These are phyloP conservation scores for Geotrypetes seraphini DNA, from an alignment of 2,797 vertebrate species.

Conservation along the genomic window DNA sequence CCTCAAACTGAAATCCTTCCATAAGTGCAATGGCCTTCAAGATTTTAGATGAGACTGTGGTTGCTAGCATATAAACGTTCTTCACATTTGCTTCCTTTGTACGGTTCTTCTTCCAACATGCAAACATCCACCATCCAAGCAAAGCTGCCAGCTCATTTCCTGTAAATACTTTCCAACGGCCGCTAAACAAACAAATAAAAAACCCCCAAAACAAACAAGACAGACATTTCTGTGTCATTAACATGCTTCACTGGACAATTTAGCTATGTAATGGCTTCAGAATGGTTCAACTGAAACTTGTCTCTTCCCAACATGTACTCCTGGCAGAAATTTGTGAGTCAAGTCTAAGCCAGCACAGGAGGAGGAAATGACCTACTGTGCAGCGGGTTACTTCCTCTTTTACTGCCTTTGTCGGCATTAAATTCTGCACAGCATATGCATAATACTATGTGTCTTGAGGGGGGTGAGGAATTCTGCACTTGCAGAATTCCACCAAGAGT, in stretches of 20 bases:
- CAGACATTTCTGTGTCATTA: not conserved
- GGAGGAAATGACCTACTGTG: too few species aligned
- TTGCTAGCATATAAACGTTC: slow-evolving; percentile 80
- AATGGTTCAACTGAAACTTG: too few species aligned
- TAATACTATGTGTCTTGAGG: too few species aligned
- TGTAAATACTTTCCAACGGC: slow-evolving; percentile 82
- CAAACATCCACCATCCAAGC: slow-evolving; percentile 94
- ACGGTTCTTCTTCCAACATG: slow-evolving; percentile 67
- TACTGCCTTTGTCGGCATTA: too few species aligned
- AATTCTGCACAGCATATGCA: too few species aligned
- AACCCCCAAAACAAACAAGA: too few species aligned
- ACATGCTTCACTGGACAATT: not conserved
- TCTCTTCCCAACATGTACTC: too few species aligned
- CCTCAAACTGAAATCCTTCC: slow-evolving; percentile 88
- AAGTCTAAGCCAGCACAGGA: too few species aligned
- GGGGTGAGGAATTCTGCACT: too few species aligned
- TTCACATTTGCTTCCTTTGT: slow-evolving; percentile 43
- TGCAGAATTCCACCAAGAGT: too few species aligned
- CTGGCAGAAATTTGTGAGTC: too few species aligned
- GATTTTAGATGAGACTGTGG: slow-evolving; percentile 88
- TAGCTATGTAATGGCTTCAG: not conserved
- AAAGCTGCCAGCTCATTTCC: slow-evolving; percentile 87
- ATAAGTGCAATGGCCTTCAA: slow-evolving; percentile 69
- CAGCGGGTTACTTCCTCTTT: too few species aligned
- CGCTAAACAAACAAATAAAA: slow-evolving; percentile 43